phyloP scores from a whole-genome alignment of 2,888 invertebrate species.

The Rugalucina vietnamica region DNA sequence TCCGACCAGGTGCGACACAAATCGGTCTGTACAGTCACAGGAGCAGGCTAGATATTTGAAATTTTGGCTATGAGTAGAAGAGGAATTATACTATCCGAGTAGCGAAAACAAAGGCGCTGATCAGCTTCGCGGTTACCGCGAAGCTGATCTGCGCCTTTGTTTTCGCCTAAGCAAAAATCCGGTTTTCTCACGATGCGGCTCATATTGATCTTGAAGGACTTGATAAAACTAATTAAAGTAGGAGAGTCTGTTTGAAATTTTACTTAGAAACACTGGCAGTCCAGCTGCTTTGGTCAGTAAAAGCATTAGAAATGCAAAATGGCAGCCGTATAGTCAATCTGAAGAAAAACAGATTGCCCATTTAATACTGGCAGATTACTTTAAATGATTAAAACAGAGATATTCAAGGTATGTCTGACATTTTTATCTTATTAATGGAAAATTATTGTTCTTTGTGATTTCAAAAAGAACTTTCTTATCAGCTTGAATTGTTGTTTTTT shows the following conservation, averaged over 20 bases:
- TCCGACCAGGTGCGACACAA: too few species aligned
- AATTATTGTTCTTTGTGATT: neutral
- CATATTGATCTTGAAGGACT: conserved; percentile 50
- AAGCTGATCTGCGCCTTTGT: too few species aligned
- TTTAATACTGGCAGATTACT: neutral
- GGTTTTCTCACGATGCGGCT: too few species aligned
- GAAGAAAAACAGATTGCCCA: neutral
- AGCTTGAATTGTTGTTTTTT: too few species aligned
- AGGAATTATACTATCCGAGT: too few species aligned
- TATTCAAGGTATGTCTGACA: neutral
- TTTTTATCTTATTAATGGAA: neutral
- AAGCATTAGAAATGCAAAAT: conserved; percentile 8
- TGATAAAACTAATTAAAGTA: conserved; percentile 10
- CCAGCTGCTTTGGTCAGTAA: neutral
- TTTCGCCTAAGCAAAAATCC: too few species aligned
- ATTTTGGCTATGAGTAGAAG: too few species aligned
- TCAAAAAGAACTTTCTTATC: neutral
- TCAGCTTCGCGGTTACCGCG: too few species aligned
- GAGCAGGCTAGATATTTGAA: too few species aligned
- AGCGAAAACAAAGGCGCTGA: too few species aligned
- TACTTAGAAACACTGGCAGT: neutral
- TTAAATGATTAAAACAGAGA: neutral
- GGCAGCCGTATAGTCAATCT: neutral
- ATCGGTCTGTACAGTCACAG: too few species aligned
- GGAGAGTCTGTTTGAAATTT: neutral